Conservation (phyloP, 2,113 vertebrate species). For the Urocolius indicus region DNA sequence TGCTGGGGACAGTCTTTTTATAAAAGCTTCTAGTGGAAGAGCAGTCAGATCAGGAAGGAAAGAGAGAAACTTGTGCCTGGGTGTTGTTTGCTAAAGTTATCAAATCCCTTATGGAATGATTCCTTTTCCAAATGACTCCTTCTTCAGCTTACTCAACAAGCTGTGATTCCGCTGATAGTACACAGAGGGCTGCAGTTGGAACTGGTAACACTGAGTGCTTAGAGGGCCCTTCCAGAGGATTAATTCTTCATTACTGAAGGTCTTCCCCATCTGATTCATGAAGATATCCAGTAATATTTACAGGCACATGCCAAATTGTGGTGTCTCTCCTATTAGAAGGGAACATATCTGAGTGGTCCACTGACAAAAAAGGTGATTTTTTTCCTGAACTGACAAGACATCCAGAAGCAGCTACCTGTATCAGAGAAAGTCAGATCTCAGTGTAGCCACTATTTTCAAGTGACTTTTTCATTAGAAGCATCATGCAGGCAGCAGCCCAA, state of each 20-base stretch:
- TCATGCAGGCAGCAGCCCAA: fast-evolving
- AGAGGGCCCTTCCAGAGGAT: neutral
- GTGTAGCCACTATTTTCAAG: neutral
- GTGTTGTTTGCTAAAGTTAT: neutral
- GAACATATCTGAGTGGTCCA: neutral
- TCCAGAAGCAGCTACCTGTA: neutral
- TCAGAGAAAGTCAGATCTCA: neutral
- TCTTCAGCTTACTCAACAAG: neutral
- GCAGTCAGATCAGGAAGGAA: neutral
- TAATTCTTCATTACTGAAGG: neutral
- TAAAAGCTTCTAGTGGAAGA: neutral
- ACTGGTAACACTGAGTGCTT: neutral
- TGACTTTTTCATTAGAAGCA: neutral
- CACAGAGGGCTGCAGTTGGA: neutral
- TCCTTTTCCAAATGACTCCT: neutral
- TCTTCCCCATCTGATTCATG: neutral
- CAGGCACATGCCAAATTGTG: neutral
- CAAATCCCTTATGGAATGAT: neutral
- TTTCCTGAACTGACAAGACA: neutral
- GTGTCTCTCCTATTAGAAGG: neutral
- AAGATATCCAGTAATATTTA: neutral
- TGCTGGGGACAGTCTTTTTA: neutral
- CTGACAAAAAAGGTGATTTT: neutral
- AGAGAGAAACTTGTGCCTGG: neutral
- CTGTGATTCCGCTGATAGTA: neutral